Conservation (phyloP, 2,113 vertebrate genomes). For the Ancistrus triradiatus region DNA sequence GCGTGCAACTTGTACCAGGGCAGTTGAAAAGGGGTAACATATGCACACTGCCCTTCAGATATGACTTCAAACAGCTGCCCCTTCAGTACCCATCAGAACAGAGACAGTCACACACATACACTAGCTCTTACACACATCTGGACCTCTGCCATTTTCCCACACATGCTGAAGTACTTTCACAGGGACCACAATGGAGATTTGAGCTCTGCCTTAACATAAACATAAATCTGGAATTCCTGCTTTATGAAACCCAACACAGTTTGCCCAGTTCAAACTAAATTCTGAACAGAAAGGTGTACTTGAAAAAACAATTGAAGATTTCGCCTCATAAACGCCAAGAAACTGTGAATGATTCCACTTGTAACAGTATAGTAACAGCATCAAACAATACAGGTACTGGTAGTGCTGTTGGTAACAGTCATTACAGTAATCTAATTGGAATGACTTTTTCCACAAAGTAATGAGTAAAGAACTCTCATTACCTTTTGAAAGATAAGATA, state of each 20-base stretch:
- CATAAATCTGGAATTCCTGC: constrained; percentile 19
- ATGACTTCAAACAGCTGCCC: constrained; percentile 24
- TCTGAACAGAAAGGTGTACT: background rate
- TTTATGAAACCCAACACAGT: background rate
- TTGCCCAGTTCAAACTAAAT: background rate
- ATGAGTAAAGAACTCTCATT: too few species aligned
- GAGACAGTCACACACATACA: constrained; percentile 3
- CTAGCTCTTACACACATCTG: constrained; percentile 47
- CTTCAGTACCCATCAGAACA: constrained; percentile 18
- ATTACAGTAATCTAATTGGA: too few species aligned
- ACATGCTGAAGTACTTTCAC: constrained; percentile 62
- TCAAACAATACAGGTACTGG: too few species aligned
- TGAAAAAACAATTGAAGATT: background rate
- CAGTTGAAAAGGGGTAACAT: background rate
- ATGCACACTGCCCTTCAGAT: background rate
- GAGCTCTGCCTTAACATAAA: constrained; percentile 23
- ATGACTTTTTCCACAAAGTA: too few species aligned
- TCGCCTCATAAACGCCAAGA: too few species aligned
- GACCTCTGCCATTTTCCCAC: constrained; percentile 65
- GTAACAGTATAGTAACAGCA: too few species aligned
- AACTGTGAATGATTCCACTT: too few species aligned
- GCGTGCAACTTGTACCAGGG: too few species aligned
- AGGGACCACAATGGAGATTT: constrained; percentile 42
- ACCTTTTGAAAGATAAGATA: too few species aligned
- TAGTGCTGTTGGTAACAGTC: too few species aligned